Evolutionary conservation across 2,797 vertebrate species (phyloP), one percentile per base, ranked within the genome.

Genomic region (Iguana delicatissima): DNA sequence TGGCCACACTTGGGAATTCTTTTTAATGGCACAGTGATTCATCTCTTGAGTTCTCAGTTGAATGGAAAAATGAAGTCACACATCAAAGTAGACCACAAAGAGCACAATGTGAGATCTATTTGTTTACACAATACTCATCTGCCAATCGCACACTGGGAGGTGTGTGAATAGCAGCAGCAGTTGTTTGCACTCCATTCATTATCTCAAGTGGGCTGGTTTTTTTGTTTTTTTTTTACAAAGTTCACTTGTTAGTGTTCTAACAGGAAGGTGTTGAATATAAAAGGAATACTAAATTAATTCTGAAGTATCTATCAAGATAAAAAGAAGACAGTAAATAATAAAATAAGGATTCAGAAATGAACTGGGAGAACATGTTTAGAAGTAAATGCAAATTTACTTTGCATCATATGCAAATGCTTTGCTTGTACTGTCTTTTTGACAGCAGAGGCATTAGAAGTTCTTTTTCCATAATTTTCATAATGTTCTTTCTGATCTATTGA

Each of bases 121-220:
- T 90, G 84, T 86, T 86, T 83, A 80, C 26, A 57, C 80, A 87
- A 67, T 38, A 87, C 59, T 87, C 79, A 90, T 82, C 89, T 87
- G 72, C 42, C 12, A 55, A 5, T 18, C 72, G 80, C 12, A 59
- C 32, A 26, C 5, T 89, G 38, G 72, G 38, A 89, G 12, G 29
- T 62, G 29, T 83, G 55, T 89, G 18, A 55, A 83, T 57, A 87
- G 57, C 26, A 55, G 42, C 35, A 77, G n/a, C 73, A 42, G 24
- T 35, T 86, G 84, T 91, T 91, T 91, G 57, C 73, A 87, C 46
- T 84, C 29, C 50, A 83, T 64, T 90, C 46, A 76, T 87, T 67
- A 57, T 79, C 72, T 87, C 72, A 90, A 67, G 62, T 83, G 67
- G 73, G 50, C 32, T 38, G 55, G 5, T 32, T n/a, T 88, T 42